Conservation (phyloP, 2,797 vertebrate species). For the Echiichthys vipera region DNA sequence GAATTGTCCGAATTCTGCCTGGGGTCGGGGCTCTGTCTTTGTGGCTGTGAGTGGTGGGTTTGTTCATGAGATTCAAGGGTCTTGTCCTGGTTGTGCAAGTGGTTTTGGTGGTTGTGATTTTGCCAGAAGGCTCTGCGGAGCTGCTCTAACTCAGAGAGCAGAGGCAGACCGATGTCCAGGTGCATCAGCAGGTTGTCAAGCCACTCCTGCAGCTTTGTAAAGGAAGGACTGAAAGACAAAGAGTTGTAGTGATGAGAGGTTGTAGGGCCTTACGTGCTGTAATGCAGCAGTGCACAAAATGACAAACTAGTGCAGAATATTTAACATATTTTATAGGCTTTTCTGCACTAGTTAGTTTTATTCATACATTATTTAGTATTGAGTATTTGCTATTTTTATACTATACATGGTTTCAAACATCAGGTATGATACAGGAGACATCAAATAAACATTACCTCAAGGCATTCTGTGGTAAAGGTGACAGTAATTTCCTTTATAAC, state of each 20-base stretch:
- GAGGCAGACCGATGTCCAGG: constrained; percentile 89
- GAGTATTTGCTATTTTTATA: not conserved
- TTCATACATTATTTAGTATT: too few species aligned
- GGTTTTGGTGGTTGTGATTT: constrained; percentile 69
- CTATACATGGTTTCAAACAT: not conserved
- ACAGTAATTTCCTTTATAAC: not conserved
- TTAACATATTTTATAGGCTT: not conserved
- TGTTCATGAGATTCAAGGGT: constrained; percentile 1
- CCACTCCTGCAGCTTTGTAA: constrained; percentile 93
- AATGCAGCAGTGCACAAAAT: not conserved
- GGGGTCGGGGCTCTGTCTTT: not conserved
- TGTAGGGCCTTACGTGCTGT: not conserved
- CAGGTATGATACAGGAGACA: not conserved
- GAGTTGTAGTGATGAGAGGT: not conserved
- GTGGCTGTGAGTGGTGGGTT: constrained; percentile 11
- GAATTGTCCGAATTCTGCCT: constrained; percentile 5
- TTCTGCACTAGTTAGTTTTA: not conserved
- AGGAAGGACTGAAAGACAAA: constrained; percentile 85
- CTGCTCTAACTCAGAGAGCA: constrained; percentile 91
- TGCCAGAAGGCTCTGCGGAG: constrained; percentile 88
- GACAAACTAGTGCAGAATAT: too few species aligned
- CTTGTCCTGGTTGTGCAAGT: constrained; percentile 13
- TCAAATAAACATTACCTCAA: not conserved
- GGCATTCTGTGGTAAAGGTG: not conserved
- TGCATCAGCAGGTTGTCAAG: constrained; percentile 92